Evolutionary conservation across 2,113 vertebrate species (phyloP).

Genomic region (Oenanthe melanoleuca): DNA sequence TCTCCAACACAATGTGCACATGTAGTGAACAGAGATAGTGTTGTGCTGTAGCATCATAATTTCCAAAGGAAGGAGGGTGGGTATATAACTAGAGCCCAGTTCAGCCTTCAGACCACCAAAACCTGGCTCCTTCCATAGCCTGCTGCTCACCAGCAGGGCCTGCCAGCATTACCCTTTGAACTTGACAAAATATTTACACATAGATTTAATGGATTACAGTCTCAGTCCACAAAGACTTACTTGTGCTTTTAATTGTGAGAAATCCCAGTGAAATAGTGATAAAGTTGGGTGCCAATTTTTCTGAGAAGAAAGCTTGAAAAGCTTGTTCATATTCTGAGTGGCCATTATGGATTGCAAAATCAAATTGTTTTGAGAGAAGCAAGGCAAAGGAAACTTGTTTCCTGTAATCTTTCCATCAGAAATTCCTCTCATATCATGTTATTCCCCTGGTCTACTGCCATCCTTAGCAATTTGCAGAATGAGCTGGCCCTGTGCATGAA

Average conservation of each 20-base stretch:
- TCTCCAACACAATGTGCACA: not conserved
- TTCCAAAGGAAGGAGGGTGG: not conserved
- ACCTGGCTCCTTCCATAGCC: not conserved
- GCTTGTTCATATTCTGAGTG: not conserved
- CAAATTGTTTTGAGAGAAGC: not conserved
- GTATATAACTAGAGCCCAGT: not conserved
- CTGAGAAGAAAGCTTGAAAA: not conserved
- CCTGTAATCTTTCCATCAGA: not conserved
- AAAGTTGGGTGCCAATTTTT: not conserved
- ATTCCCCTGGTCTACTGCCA: accelerated
- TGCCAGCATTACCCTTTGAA: not conserved
- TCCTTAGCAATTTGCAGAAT: not conserved
- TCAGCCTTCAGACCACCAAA: not conserved
- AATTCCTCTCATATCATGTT: not conserved
- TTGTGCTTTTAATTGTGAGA: not conserved
- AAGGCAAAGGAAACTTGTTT: not conserved
- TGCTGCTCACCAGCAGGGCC: accelerated
- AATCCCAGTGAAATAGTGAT: not conserved
- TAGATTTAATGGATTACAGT: not conserved
- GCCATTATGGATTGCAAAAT: not conserved
- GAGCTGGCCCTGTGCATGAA: not conserved
- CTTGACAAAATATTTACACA: not conserved
- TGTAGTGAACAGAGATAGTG: not conserved
- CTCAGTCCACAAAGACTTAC: not conserved
- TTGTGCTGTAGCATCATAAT: not conserved